A percentile compares a stretch with the other conserved stretches of the same genome.
These are phyloP conservation scores for Drosophila oshimai DNA, from an alignment of 1,140 invertebrate species.

Conservation along the genomic window DNA sequence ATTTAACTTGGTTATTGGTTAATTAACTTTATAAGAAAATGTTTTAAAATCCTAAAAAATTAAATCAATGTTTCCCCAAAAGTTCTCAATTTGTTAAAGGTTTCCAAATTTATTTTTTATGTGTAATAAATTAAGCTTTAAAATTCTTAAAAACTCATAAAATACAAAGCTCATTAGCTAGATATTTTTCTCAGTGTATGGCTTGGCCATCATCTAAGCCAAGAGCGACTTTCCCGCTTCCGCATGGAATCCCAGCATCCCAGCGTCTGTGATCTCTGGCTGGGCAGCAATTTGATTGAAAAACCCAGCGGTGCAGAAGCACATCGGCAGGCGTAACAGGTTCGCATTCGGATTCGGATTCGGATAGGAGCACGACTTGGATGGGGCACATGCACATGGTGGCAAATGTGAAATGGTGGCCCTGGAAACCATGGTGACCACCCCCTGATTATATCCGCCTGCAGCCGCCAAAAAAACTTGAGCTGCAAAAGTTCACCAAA, in stretches of 20 bases:
- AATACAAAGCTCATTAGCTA: too few relatives aligned
- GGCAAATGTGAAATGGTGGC: neutral
- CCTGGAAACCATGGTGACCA: neutral
- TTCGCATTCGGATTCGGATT: conserved; percentile 8
- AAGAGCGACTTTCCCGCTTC: conserved; percentile 19
- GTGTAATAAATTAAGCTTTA: too few relatives aligned
- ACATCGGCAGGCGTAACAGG: conserved; percentile 56
- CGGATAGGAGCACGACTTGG: neutral
- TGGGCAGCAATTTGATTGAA: conserved; percentile 75
- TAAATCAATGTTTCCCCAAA: too few relatives aligned
- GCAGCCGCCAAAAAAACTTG: neutral
- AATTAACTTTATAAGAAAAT: too few relatives aligned
- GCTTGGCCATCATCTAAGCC: conserved; percentile 4
- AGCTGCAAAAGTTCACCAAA: conserved; percentile 1
- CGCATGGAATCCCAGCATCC: conserved; percentile 13
- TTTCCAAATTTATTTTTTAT: too few relatives aligned
- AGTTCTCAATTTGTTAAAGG: too few relatives aligned
- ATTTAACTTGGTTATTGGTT: too few relatives aligned
- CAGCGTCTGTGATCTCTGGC: conserved; percentile 56
- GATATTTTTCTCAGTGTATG: neutral
- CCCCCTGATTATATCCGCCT: neutral
- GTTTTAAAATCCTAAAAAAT: too few relatives aligned
- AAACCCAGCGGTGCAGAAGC: conserved; percentile 62
- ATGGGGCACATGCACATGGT: neutral
- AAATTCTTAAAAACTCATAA: too few relatives aligned